Evolutionary conservation across 2,888 invertebrate species (phyloP).

Genomic region (Drosophila pegasa): DNA sequence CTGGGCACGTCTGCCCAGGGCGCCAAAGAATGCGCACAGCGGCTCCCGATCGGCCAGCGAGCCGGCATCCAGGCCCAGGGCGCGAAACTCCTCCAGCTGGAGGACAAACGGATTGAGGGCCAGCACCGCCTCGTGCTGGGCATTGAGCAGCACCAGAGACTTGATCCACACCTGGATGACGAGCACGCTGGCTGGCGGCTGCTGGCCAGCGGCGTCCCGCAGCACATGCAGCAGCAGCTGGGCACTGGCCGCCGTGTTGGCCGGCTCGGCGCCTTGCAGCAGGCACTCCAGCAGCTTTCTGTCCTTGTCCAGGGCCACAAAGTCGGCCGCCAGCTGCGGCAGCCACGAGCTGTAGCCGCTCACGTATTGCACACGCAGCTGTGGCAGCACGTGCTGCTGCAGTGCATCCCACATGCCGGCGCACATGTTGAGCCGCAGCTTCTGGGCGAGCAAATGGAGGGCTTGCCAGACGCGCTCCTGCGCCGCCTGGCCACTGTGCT

Average conservation of each 20-base stretch:
- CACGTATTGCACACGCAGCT: slow-evolving; percentile 79
- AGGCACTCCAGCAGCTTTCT: slow-evolving; percentile 69
- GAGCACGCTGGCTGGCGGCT: slow-evolving; percentile 54
- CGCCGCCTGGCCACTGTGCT: slow-evolving; percentile 77
- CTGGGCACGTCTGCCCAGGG: slow-evolving; percentile 76
- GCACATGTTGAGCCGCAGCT: slow-evolving; percentile 17
- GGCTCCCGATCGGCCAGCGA: slow-evolving; percentile 82
- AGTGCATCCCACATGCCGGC: slow-evolving; percentile 70
- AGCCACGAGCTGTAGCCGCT: slow-evolving; percentile 79
- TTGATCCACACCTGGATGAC: slow-evolving; percentile 83
- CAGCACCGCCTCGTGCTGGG: slow-evolving; percentile 79
- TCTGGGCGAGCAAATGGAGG: slow-evolving; percentile 76
- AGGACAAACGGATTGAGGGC: slow-evolving; percentile 73
- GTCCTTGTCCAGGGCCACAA: slow-evolving; percentile 70
- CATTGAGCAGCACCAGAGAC: slow-evolving; percentile 81
- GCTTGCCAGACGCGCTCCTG: slow-evolving; percentile 83
- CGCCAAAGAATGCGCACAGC: slow-evolving; percentile 82
- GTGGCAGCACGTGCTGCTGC: slow-evolving; percentile 81
- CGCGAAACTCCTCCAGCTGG: slow-evolving; percentile 75
- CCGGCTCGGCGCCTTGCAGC: slow-evolving; percentile 73
- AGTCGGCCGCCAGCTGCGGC: slow-evolving; percentile 82
- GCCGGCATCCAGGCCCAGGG: slow-evolving; percentile 61
- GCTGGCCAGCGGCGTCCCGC: slow-evolving; percentile 8
- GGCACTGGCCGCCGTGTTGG: slow-evolving; percentile 75
- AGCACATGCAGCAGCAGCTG: slow-evolving; percentile 76